A percentile compares a stretch with the other conserved stretches of the same genome.
These are phyloP conservation scores for Dryocosmus kuriphilus DNA, from an alignment of 2,888 invertebrate species.

Conservation along the genomic window DNA sequence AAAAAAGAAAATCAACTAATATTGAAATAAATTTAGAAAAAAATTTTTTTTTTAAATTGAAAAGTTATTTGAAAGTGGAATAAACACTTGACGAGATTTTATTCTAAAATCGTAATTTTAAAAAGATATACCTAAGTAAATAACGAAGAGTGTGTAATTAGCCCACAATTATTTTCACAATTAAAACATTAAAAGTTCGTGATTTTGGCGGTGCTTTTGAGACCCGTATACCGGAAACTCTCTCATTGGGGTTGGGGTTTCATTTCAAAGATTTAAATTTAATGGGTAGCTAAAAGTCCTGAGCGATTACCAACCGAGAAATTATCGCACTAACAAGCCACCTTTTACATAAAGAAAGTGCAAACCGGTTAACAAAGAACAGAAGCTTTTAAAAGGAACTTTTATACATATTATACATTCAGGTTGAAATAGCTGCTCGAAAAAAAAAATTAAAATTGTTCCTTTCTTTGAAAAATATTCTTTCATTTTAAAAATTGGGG, in stretches of 20 bases:
- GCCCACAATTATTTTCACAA: not conserved
- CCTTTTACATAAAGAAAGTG: not conserved
- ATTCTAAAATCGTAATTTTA: not conserved
- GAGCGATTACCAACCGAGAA: not conserved
- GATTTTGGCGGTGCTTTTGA: not conserved
- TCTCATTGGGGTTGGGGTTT: not conserved
- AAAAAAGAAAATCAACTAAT: no score
- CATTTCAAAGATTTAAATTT: not conserved
- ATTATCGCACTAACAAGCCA: not conserved
- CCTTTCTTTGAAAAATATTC: not conserved
- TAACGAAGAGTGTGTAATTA: not conserved
- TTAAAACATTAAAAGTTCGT: not conserved
- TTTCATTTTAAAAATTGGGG: not conserved
- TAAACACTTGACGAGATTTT: not conserved
- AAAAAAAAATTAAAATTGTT: not conserved
- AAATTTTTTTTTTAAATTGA: no score
- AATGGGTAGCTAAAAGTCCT: not conserved
- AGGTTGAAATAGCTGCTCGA: no score
- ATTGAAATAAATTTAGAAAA: no score
- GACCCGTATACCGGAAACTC: not conserved
- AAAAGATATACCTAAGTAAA: not conserved
- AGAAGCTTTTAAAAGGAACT: not conserved
- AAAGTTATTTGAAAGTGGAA: no score
- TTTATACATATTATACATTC: not conserved
- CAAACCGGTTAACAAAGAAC: not conserved